Base-by-base conservation (phyloP, 1,140 invertebrate species). In the Belonocnema kinseyi region DNA sequence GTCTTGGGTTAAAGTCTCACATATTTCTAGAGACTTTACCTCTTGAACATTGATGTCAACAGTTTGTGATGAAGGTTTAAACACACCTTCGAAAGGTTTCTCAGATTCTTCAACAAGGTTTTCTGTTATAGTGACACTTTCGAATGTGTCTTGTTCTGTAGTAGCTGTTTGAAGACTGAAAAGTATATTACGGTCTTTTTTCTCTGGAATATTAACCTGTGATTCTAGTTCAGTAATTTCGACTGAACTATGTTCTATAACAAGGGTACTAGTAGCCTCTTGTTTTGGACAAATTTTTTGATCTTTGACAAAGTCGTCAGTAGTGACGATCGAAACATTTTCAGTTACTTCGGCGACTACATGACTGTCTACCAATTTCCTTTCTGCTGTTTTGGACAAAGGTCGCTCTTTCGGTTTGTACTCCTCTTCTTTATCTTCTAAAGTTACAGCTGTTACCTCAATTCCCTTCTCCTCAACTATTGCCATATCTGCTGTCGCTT, bases 361-460 rank as follows among this genome's bases (percentile, higher is more conserved):
- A 71, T 90, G 88, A 13, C 84, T 85, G 50, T 79, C 84, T 0
- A 78, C 79, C 6, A 91, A n/a, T 50, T 66, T 82, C 80, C 84
- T 82, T 0, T 86, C 82, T 2, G 91, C 91, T 72, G 51, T 86
- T 82, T 84, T 89, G 5, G 50, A 79, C 73, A 89, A 83, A 7
- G 89, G 89, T 52, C 87, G 70, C 70, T 87, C 82, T 72, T 80
- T 81, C n/a, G 80, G 66, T 74, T 81, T 83, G 58, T 91, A 92
- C 66, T 85, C 81, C 14, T 75, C 86, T 86, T 93, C 93, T 85
- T 92, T 93, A 73, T 93, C 93, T 33, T 90, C 89, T 40, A 86
- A 80, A 8, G 82, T 83, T 3, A 92, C 81, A 16, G 90, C 81
- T 6, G 88, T 87, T n/a, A 92, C 79, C 54, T 88, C 73, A 58